Conservation (phyloP, 2,888 invertebrate species). For the Noctua fimbriata region DNA sequence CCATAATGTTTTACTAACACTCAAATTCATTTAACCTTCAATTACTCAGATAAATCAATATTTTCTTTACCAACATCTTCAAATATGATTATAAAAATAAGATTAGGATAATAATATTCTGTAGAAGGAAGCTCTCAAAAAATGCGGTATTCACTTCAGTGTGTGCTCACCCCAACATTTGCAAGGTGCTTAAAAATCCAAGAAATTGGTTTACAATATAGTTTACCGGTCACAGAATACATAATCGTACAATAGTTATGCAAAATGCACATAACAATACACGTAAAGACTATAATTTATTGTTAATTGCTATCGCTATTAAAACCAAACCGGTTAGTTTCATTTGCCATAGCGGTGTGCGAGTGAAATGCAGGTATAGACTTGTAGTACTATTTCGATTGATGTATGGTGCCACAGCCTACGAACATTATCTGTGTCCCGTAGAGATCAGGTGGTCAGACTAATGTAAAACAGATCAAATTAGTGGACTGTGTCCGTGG, state of each 20-base stretch:
- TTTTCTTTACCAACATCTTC: background rate
- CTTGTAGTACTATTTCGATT: background rate
- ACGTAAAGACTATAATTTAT: conserved; percentile 17
- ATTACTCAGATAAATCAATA: conserved; percentile 20
- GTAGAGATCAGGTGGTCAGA: background rate
- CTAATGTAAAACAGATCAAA: conserved; percentile 8
- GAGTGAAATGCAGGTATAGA: conserved; percentile 19
- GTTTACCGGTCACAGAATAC: conserved; percentile 34
- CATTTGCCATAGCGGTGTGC: background rate
- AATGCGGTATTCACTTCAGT: conserved; percentile 12
- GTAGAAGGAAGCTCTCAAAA: background rate
- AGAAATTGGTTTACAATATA: conserved; percentile 52
- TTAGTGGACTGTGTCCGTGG: conserved; percentile 20
- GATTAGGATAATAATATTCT: background rate
- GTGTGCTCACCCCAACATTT: conserved; percentile 37
- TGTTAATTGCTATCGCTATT: conserved; percentile 6
- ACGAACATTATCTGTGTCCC: background rate
- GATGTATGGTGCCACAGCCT: conserved; percentile 28
- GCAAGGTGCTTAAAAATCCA: conserved; percentile 60
- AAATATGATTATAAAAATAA: background rate
- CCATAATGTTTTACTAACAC: conserved; percentile 11
- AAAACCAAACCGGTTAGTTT: conserved; percentile 5
- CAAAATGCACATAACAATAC: conserved; percentile 39
- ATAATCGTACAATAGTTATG: conserved; percentile 45
- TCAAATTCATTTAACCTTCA: conserved; percentile 22